Base-by-base conservation (phyloP, 2,797 vertebrate genomes). In the Tokudaia muenninki region DNA sequence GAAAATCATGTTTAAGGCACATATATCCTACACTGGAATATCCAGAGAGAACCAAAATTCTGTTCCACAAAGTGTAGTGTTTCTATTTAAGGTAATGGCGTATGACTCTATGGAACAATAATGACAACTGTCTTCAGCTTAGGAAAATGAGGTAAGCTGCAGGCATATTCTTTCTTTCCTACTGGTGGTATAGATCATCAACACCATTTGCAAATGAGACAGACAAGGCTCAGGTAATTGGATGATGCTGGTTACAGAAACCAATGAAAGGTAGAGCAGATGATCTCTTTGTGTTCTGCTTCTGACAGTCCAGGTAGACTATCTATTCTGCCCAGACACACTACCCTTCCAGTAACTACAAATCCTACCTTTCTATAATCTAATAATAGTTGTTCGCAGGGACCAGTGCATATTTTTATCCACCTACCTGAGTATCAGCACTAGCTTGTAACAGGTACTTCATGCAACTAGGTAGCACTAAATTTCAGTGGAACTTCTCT, bases 401-500 rank as follows among this genome's bases (percentile, higher is more conserved):
- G 26, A 70, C 26, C 17, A n/a, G 3, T 91, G 4, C 22, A 4
- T 82, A 37, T 24, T 87, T 90, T 37, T 37, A 93, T 3, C 86
- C 75, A 93, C 65, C 75, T 81, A 24, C 44, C 17, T 88, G 24
- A 29, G 17, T 61, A 83, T 11, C 44, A 9, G 1, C 13, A 12
- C 50, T 12, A 78, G 63, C 26, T 82, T 94, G 67, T 47, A 94
- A 82, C 50, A 63, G 57, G 1, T 72, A 11, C n/a, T 74, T 31
- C 22, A 26, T 63, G 47, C 22, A 90, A 65, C 37, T 70, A 94
- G 37, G 50, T 88, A 91, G 17, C 1, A 44, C 31, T 92, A 61
- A 50, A 77, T 95, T 83, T 96, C 55, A 94, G n/a, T 75, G 44
- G n/a, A 97, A 82, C 78, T 90, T 52, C 26, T 44, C 9, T 88